Conservation (phyloP, 2,113 vertebrate genomes). For the Rhineura floridana region DNA sequence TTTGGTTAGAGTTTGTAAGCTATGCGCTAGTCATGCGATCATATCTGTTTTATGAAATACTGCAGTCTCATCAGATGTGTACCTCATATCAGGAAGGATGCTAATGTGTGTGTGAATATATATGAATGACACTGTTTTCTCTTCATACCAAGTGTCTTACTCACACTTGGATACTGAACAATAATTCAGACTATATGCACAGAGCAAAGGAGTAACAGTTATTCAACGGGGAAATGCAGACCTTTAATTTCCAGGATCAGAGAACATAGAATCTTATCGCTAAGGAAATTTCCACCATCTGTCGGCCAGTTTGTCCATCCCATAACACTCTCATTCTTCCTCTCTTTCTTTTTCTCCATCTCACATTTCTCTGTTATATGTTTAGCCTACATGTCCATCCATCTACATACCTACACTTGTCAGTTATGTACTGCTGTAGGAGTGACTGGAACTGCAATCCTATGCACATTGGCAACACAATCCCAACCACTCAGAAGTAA, state of each 20-base stretch:
- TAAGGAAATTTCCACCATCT: neutral
- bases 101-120: too few species aligned
- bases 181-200: neutral
- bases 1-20: neutral
- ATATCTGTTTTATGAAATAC: too few species aligned
- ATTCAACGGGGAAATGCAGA: neutral
- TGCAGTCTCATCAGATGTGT: neutral
- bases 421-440: neutral
- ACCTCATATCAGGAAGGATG: neutral
- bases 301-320: too few species aligned
- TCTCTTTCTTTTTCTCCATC: neutral
- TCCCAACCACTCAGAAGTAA: neutral
- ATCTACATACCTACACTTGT: neutral
- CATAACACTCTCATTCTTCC: neutral
- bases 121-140: neutral
- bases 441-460: neutral
- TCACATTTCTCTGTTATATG: neutral
- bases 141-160: neutral
- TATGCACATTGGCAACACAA: neutral
- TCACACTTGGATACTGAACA: neutral
- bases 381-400: neutral
- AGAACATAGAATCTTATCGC: neutral
- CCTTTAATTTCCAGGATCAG: neutral
- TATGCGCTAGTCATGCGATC: neutral
- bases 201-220: neutral